Percentiles rank a stretch among this genome's conserved stretches.
Evolutionary conservation across 2,888 invertebrate genomes (phyloP).

Genomic region (Ceraclea dissimilis): DNA sequence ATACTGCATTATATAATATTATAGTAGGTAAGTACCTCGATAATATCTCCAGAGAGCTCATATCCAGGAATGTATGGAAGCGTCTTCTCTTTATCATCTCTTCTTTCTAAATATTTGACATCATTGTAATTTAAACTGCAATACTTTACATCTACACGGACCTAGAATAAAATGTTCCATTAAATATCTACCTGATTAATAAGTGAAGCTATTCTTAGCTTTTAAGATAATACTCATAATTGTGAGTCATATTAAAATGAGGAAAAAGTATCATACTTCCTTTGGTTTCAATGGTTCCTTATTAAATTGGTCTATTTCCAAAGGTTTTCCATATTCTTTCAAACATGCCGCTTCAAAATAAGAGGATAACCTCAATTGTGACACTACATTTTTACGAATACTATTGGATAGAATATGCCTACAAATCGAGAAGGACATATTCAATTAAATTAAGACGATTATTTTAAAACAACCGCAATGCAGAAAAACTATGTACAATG

Average conservation of each 20-base stretch:
- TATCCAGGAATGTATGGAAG: slow-evolving; percentile 57
- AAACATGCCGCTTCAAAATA: slow-evolving; percentile 16
- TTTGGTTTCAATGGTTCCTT: slow-evolving; percentile 5
- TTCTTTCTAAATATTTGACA: slow-evolving; percentile 45
- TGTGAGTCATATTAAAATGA: not conserved
- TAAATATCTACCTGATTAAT: not conserved
- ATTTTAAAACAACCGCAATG: too few species aligned
- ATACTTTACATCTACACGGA: slow-evolving; percentile 54
- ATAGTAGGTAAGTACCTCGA: slow-evolving; percentile 35
- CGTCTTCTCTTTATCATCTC: slow-evolving; percentile 37
- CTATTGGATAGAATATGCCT: not conserved
- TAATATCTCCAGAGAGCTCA: slow-evolving; percentile 55
- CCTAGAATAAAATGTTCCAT: slow-evolving; percentile 37
- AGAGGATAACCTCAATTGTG: slow-evolving; percentile 12
- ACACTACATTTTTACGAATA: slow-evolving; percentile 2
- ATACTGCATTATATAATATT: too few species aligned
- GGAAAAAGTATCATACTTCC: slow-evolving; percentile 7
- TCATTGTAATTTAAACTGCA: slow-evolving; percentile 61
- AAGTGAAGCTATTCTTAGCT: not conserved
- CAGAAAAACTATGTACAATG: too few species aligned
- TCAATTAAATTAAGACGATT: too few species aligned
- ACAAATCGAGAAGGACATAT: not conserved
- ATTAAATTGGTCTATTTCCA: slow-evolving; percentile 14
- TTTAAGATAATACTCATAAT: not conserved
- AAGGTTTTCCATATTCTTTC: slow-evolving; percentile 19